phyloP scores from a whole-genome alignment of 2,113 vertebrate genomes.

The Chaetops frenatus region DNA sequence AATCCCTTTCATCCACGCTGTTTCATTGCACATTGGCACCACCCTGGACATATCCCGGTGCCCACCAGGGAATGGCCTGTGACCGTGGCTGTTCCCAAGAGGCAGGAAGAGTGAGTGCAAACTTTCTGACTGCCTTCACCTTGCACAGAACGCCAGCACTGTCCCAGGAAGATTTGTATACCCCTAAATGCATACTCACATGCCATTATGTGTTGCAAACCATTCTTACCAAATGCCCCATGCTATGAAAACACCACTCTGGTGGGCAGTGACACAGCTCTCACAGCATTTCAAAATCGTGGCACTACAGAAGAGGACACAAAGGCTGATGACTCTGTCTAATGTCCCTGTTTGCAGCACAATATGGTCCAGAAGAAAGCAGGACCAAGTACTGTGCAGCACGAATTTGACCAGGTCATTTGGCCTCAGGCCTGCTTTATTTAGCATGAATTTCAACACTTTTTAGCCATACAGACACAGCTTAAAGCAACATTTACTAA shows the following conservation, averaged over 20 bases:
- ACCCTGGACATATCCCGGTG: not conserved
- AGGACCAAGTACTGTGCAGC: not conserved
- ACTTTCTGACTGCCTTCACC: not conserved
- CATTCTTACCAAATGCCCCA: not conserved
- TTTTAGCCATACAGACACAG: not conserved
- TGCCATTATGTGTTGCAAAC: not conserved
- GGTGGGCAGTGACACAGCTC: not conserved
- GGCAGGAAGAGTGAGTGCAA: not conserved
- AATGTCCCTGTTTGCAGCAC: not conserved
- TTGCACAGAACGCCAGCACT: not conserved
- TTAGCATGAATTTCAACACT: not conserved
- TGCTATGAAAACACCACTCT: not conserved
- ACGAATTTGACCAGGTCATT: not conserved
- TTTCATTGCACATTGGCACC: not conserved
- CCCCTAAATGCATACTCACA: not conserved
- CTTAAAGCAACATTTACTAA: not conserved
- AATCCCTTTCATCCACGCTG: fast-evolving
- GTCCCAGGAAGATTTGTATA: not conserved
- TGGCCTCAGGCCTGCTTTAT: not conserved
- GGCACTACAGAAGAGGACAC: not conserved
- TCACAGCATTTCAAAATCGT: not conserved
- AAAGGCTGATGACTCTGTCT: not conserved
- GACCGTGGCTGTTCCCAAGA: not conserved
- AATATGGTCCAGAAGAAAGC: not conserved
- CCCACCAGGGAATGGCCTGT: not conserved